Conservation (phyloP, 2,797 vertebrate genomes). For the Pangasius larnaudii region DNA sequence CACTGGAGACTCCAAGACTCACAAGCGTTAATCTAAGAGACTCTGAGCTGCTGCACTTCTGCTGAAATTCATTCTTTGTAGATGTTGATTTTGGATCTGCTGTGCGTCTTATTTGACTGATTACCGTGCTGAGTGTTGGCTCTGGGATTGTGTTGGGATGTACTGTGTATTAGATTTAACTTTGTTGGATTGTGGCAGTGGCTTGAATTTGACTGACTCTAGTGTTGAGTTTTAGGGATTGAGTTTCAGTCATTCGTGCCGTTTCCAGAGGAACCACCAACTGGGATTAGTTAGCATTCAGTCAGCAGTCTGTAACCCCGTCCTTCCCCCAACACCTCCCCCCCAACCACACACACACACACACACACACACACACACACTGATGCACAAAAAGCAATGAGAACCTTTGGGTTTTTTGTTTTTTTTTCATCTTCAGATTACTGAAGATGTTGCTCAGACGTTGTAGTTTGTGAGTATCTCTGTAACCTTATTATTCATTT, state of each 20-base stretch:
- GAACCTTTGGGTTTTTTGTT: neutral
- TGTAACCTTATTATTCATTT: conserved; percentile 19
- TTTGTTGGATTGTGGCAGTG: conserved; percentile 4
- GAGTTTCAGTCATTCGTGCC: conserved; percentile 13
- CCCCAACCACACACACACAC: neutral
- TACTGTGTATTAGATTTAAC: neutral
- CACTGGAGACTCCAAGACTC: neutral
- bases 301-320: neutral
- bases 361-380: neutral
- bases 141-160: neutral
- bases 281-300: conserved; percentile 19
- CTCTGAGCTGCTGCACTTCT: neutral
- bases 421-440: neutral
- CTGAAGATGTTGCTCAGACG: neutral
- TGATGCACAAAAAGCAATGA: neutral
- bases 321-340: neutral
- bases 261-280: conserved; percentile 18
- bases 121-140: neutral
- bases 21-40: neutral
- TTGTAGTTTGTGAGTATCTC: neutral
- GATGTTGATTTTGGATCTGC: conserved; percentile 21
- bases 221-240: conserved; percentile 2
- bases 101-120: conserved; percentile 8
- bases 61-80: neutral
- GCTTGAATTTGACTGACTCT: conserved; percentile 15